Evolutionary conservation across 2,113 vertebrate species (phyloP).

Genomic region (Glaucomys volans): DNA sequence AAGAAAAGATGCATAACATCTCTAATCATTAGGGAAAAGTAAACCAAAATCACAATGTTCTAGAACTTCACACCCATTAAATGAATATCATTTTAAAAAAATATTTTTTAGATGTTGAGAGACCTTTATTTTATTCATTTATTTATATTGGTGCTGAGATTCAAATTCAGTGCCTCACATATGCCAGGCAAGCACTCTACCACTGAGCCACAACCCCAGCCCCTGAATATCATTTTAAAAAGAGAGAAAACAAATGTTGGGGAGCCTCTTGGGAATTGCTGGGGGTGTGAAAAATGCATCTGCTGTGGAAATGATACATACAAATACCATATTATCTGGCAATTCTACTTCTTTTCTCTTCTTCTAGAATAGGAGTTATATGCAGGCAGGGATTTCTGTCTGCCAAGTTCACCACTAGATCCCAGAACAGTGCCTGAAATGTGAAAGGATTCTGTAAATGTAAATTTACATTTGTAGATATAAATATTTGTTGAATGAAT

Average conservation of each 20-base stretch:
- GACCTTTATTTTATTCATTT: too few species aligned
- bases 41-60: background rate
- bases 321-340: background rate
- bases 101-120: too few species aligned
- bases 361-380: background rate
- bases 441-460: background rate
- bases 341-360: background rate
- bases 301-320: background rate
- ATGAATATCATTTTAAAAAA: background rate
- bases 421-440: background rate
- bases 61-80: background rate
- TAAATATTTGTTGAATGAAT: background rate
- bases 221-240: background rate
- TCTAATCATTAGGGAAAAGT: background rate
- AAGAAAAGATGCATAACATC: background rate
- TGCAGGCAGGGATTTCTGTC: background rate
- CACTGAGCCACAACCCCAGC: too few species aligned
- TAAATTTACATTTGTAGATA: background rate
- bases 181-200: too few species aligned
- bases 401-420: background rate
- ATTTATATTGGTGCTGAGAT: too few species aligned
- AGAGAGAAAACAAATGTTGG: background rate
- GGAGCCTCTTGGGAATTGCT: background rate
- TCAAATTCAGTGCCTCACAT: too few species aligned
- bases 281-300: background rate